These are phyloP conservation scores for Clamator glandarius DNA, from an alignment of 2,797 vertebrate species.

Conservation along the genomic window DNA sequence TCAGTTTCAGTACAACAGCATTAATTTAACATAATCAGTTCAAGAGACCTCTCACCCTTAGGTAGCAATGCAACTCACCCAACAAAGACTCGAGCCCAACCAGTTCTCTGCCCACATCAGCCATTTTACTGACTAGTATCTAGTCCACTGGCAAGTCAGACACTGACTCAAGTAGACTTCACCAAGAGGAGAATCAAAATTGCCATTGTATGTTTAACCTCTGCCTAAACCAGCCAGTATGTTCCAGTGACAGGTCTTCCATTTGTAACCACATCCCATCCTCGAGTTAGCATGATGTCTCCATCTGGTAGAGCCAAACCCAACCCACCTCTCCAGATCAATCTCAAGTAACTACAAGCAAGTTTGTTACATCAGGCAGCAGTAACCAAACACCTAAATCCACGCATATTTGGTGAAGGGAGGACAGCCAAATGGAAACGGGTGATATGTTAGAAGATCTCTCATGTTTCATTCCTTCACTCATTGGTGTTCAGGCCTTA, in stretches of 20 bases:
- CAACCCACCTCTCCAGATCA: not conserved
- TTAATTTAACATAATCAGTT: not conserved
- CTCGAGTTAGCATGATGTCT: not conserved
- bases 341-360: not conserved
- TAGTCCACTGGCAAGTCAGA: not conserved
- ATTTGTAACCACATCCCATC: not conserved
- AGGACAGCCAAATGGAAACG: not conserved
- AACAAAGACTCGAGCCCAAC: not conserved
- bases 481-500: not conserved
- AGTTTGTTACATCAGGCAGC: not conserved
- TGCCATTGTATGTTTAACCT: not conserved
- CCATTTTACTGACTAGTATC: not conserved
- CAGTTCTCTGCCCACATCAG: not conserved
- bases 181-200: not conserved
- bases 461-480: not conserved
- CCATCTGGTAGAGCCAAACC: not conserved
- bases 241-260: not conserved
- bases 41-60: not conserved
- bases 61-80: not conserved
- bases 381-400: not conserved
- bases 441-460: not conserved
- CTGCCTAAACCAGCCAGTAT: not conserved
- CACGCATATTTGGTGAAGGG: not conserved
- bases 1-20: not conserved
- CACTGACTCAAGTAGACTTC: not conserved